These are phyloP conservation scores for Candidula unifasciata DNA, from an alignment of 2,888 invertebrate genomes.

Conservation along the genomic window DNA sequence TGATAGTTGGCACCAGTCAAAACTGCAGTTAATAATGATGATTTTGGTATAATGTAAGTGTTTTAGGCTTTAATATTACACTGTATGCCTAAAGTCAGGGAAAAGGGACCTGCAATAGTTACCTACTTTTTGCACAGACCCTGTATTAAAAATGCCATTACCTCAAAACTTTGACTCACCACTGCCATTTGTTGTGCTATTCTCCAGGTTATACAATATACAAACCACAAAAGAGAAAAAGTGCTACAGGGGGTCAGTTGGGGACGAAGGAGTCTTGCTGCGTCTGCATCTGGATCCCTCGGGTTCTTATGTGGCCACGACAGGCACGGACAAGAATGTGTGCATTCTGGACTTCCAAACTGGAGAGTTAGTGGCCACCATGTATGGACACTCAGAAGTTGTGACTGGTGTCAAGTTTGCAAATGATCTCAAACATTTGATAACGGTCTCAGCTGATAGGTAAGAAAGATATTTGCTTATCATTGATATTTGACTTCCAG, in stretches of 20 bases:
- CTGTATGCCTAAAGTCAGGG: too few relatives aligned
- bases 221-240: slow-evolving; percentile 93
- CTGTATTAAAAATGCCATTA: too few relatives aligned
- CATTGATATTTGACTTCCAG: too few relatives aligned
- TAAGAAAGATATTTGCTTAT: slow-evolving; percentile 53
- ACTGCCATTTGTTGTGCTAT: background rate
- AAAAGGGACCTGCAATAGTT: too few relatives aligned
- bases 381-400: slow-evolving; percentile 94
- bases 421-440: slow-evolving; percentile 91
- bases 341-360: slow-evolving; percentile 96
- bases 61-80: too few relatives aligned
- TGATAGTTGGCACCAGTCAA: too few relatives aligned
- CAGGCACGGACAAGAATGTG: slow-evolving; percentile 96
- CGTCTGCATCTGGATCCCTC: slow-evolving; percentile 91
- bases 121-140: too few relatives aligned
- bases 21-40: too few relatives aligned
- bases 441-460: slow-evolving; percentile 87
- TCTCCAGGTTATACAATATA: slow-evolving; percentile 88
- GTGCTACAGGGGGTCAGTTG: slow-evolving; percentile 92
- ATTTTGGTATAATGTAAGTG: too few relatives aligned
- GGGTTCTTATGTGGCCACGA: slow-evolving; percentile 94
- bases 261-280: slow-evolving; percentile 95
- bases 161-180: too few relatives aligned
- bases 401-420: slow-evolving; percentile 92
- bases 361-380: slow-evolving; percentile 95